Evolutionary conservation across 2,113 vertebrate genomes (phyloP).

Genomic region (Rhegmatorhina hoffmannsi): DNA sequence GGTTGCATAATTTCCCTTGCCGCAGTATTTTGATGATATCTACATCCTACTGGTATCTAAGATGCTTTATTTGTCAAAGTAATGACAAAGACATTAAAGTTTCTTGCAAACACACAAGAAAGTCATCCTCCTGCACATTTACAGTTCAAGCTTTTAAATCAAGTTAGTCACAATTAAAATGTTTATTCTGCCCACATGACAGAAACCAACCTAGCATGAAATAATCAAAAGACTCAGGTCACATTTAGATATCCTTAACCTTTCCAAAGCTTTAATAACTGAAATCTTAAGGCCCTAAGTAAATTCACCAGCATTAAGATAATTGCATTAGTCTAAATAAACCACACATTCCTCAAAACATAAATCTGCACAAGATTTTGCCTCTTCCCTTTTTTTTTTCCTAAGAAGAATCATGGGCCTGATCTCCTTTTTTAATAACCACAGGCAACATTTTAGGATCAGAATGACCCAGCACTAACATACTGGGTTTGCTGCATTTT

Average conservation of each 20-base stretch:
- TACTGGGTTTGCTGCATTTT: not conserved
- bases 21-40: not conserved
- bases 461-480: not conserved
- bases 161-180: slow-evolving; percentile 63
- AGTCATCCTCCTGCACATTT: not conserved
- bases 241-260: not conserved
- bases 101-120: slow-evolving; percentile 6
- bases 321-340: slow-evolving; percentile 31
- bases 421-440: not conserved
- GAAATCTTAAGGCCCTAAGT: slow-evolving; percentile 27
- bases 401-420: not conserved
- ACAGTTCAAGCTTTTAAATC: not conserved
- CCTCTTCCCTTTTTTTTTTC: not conserved
- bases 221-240: not conserved
- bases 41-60: not conserved
- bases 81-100: not conserved
- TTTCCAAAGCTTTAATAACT: not conserved
- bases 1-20: not conserved
- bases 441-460: not conserved
- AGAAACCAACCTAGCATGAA: not conserved
- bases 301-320: slow-evolving; percentile 38
- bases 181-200: slow-evolving; percentile 50
- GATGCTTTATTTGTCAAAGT: not conserved
- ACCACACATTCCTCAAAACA: not conserved
- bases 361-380: not conserved